Evolutionary conservation across 2,797 vertebrate species (phyloP), one percentile per base, ranked within the genome.

Genomic region (Notolepis coatsorum): DNA sequence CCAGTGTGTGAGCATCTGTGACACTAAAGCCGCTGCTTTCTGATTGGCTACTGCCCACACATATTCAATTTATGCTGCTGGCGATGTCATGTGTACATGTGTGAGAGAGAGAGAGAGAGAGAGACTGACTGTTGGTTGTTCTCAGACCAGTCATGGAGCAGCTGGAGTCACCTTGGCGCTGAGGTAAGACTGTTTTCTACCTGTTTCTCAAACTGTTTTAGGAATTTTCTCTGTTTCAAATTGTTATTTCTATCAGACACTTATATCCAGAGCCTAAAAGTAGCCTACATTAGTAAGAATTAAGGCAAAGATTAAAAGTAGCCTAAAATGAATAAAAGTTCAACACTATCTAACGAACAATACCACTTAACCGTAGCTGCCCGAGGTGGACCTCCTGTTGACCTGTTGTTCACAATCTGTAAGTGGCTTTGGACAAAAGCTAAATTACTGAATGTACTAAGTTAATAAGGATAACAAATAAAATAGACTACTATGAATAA

Each of bases 21-120:
- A n/a, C 38, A 5, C 67, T 61, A 21, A 82, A 75, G 76, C 74
- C 77, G 79, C 70, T 71, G 67, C 61, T 70, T 58, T 62, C 57
- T 85, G 81, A 85, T 85, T 88, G 82, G 86, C 63, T 74, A 50
- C 68, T 51, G 57, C 72, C 62, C 55, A 62, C 74, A 73, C 61
- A 75, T n/a, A n/a, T 74, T 78, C 67, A 70, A 68, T 58, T 48
- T 75, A 65, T 61, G 41, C 81, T 18, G 25, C 59, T 78, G 82
- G 47, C 74, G 61, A 46, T 58, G 72, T 58, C 45, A 51, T 50
- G 10, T 28, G 15, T 33, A 41, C 17, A 37, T 33, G 41, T 62
- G 46, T 61, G 66, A 59, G 37, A 54, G 31, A 42, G 46, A 37
- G 65, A 53, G 41, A 30, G 56, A 42, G 48, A 7, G n/a, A 41